These are phyloP conservation scores for Nibea albiflora DNA, from an alignment of 2,113 vertebrate species.

Conservation along the genomic window DNA sequence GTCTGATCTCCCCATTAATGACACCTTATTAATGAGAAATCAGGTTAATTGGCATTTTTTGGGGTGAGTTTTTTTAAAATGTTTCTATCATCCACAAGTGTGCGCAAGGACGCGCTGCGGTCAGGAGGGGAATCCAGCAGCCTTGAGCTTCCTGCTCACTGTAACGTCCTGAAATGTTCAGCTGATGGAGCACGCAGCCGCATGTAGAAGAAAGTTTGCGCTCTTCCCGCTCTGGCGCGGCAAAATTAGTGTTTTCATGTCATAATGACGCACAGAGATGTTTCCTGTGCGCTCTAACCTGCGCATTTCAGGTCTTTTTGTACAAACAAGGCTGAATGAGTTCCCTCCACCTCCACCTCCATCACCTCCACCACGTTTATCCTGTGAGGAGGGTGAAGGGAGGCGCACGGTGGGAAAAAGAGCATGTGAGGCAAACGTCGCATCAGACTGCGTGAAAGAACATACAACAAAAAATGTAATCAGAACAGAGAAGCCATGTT, in stretches of 20 bases:
- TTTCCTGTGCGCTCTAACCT: slow-evolving; percentile 37
- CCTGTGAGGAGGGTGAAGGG: background rate
- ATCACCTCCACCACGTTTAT: background rate
- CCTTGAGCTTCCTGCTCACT: no score
- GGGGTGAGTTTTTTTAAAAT: no score
- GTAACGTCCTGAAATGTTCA: no score
- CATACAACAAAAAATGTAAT: slow-evolving; percentile 3
- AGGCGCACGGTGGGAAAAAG: slow-evolving; percentile 66
- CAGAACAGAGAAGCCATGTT: no score
- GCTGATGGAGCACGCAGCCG: background rate
- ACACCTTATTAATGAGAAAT: no score
- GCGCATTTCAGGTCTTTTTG: background rate
- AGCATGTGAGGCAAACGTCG: slow-evolving; percentile 57
- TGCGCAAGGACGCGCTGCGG: no score
- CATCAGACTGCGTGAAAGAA: slow-evolving; percentile 30
- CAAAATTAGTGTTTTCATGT: slow-evolving; percentile 2
- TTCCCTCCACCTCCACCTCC: background rate
- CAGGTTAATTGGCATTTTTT: no score
- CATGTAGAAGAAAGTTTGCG: background rate
- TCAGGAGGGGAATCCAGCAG: no score
- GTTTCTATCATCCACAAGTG: no score
- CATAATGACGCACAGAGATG: background rate
- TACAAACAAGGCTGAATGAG: slow-evolving; percentile 31
- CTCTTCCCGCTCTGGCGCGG: background rate
- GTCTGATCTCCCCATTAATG: no score